Evolutionary conservation across 2,888 invertebrate species (phyloP), one percentile per base, ranked within the genome.

Genomic region (Clostera curtula): DNA sequence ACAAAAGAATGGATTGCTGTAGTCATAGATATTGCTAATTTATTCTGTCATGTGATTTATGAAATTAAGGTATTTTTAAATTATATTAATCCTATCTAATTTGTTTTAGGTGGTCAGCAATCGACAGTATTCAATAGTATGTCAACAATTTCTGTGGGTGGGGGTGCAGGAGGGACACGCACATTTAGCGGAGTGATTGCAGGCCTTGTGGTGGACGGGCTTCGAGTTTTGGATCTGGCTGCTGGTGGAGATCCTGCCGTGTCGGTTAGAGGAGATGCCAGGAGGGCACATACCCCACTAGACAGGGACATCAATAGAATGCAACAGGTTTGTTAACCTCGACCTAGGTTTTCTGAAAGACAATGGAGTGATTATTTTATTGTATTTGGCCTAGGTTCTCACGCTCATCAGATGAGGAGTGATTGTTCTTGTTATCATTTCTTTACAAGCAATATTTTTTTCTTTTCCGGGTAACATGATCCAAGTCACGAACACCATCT

Each of bases 81-180:
- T n/a, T 2, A 13, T 20, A 14, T 3, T 22, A 17, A n/a, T 4
- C n/a, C 7, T 13, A 30, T n/a, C n/a, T n/a, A n/a, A n/a, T n/a
- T n/a, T n/a, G n/a, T n/a, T 73, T 3, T 72, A 93, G 95, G 93
- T 23, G 95, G 93, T 7, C 90, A 90, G 43, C 93, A 95, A 46
- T 88, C 93, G 24, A 90, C 89, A 27, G 93, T 95, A 15, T 97
- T 97, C 86, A 97, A 97, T 79, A 92, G 93, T 56, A 96, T 96
- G 87, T 91, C 95, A 1, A 90, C 90, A 21, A 90, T 97, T 19
- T 93, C 93, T 48, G 89, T 97, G 13, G 97, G 97, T 3, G 97
- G 97, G 0, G 75, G 71, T 0, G 43, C 57, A 0, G 90, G 90
- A 79, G 90, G 90, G 36, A 87, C 89, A 25, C 86, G 93, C 19